phyloP scores from a whole-genome alignment of 2,113 vertebrate genomes.

The Siphamia tubifer region DNA sequence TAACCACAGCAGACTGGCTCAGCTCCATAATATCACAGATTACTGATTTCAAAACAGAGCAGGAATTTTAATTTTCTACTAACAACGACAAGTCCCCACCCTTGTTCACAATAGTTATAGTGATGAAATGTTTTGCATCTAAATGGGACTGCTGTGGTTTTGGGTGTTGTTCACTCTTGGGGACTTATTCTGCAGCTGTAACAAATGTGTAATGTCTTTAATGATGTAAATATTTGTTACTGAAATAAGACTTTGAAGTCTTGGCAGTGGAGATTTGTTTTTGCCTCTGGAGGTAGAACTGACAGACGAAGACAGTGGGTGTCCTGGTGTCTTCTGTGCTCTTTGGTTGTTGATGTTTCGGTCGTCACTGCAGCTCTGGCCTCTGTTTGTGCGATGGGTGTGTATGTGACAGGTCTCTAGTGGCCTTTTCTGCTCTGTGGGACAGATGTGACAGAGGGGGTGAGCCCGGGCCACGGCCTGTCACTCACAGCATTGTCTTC shows the following conservation, averaged over 20 bases:
- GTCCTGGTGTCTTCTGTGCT: constrained; percentile 2
- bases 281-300: not conserved
- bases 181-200: constrained; percentile 1
- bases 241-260: not conserved
- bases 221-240: constrained; percentile 19
- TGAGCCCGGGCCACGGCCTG: constrained; percentile 46
- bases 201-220: constrained; percentile 20
- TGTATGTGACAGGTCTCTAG: constrained; percentile 61
- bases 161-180: constrained; percentile 20
- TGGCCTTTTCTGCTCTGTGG: constrained; percentile 34
- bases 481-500: constrained; percentile 65
- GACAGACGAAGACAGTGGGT: constrained; percentile 14
- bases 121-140: constrained; percentile 41
- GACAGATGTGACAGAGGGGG: constrained; percentile 59
- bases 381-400: constrained; percentile 35
- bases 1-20: constrained; percentile 34
- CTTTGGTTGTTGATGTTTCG: constrained; percentile 31
- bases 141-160: constrained; percentile 42
- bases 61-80: constrained; percentile 52
- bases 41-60: constrained; percentile 34
- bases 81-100: constrained; percentile 13
- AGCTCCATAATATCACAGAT: constrained; percentile 1
- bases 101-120: constrained; percentile 25
- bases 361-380: constrained; percentile 12
- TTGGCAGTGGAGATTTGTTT: not conserved